Evolutionary conservation across 2,797 vertebrate species (phyloP).

Genomic region (Nannoperca australis): DNA sequence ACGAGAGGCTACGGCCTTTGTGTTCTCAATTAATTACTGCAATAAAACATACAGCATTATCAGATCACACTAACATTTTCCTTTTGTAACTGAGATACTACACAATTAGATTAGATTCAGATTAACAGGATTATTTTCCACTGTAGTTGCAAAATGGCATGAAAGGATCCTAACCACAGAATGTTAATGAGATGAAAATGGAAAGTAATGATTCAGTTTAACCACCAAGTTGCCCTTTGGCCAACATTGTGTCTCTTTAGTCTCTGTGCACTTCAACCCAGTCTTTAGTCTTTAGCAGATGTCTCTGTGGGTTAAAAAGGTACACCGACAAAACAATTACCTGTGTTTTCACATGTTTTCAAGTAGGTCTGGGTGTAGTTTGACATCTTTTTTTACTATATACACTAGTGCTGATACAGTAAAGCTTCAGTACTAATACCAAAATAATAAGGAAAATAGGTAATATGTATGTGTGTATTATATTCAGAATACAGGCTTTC

Average conservation of each 20-base stretch:
- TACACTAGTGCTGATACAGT: neutral
- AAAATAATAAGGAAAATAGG: too few relatives aligned
- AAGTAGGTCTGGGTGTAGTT: neutral
- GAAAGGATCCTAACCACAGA: constrained; percentile 14
- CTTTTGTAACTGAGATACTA: constrained; percentile 6
- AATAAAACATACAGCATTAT: constrained; percentile 21
- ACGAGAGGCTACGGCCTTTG: neutral
- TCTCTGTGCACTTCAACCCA: neutral
- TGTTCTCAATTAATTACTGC: constrained; percentile 33
- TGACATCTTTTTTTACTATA: neutral
- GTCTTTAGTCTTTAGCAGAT: neutral
- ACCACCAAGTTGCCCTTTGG: constrained; percentile 13
- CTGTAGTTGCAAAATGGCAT: constrained; percentile 8
- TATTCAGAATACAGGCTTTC: too few relatives aligned
- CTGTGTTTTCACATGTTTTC: neutral
- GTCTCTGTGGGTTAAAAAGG: neutral
- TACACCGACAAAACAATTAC: neutral
- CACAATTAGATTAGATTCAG: constrained; percentile 43
- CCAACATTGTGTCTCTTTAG: neutral
- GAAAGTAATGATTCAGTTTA: constrained; percentile 9
- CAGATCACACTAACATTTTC: constrained; percentile 26
- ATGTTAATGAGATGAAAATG: constrained; percentile 5
- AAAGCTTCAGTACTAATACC: neutral
- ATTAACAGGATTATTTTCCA: constrained; percentile 38
- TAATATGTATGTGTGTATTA: too few relatives aligned